These are phyloP conservation scores for Propithecus coquereli DNA, from an alignment of 2,113 vertebrate species.

Conservation along the genomic window DNA sequence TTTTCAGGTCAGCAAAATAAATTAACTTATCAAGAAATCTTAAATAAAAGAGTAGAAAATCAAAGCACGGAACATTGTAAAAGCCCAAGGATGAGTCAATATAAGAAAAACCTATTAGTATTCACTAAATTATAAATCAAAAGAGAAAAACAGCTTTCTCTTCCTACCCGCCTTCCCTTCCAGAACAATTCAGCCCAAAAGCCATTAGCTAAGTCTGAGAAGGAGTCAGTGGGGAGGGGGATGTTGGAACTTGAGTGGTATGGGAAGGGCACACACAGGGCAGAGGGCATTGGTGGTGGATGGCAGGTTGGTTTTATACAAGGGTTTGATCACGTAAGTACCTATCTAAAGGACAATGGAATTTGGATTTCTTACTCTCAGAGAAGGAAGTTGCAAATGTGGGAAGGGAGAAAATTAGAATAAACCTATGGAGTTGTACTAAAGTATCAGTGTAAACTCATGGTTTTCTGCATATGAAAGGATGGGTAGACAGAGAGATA, in stretches of 20 bases:
- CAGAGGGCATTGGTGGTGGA: background rate
- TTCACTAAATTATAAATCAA: background rate
- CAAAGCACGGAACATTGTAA: background rate
- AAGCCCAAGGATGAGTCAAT: background rate
- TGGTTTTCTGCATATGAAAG: background rate
- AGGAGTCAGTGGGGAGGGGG: background rate
- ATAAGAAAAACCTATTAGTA: background rate
- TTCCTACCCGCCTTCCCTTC: background rate
- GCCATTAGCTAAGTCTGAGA: background rate
- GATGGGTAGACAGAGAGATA: too few relatives aligned
- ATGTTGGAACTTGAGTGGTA: background rate
- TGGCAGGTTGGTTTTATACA: background rate
- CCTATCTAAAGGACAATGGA: background rate
- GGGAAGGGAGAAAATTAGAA: background rate
- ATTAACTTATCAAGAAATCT: slow-evolving; percentile 32
- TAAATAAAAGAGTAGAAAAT: slow-evolving; percentile 19
- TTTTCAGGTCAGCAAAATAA: slow-evolving; percentile 24
- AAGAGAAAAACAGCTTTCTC: background rate
- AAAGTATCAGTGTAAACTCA: background rate
- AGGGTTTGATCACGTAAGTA: background rate
- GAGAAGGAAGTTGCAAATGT: background rate
- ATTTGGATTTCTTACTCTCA: background rate
- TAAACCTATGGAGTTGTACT: background rate
- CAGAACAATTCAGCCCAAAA: background rate
- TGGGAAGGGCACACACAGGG: background rate